Base-by-base conservation (phyloP, 2,888 invertebrate genomes). In the Linyphia triangularis region DNA sequence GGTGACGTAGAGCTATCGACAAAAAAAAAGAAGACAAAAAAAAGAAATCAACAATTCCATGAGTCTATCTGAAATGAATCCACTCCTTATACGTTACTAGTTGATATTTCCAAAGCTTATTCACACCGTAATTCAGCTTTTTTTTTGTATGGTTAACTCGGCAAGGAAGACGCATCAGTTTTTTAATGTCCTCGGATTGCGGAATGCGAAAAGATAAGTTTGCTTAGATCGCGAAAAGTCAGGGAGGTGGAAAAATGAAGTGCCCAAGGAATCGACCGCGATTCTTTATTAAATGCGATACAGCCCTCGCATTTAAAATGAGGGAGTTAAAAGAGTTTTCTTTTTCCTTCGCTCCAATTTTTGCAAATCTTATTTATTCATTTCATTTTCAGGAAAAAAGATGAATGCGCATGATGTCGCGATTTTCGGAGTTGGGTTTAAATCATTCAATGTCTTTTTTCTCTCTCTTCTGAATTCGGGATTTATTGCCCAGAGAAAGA, bases 281-380 rank as follows among this genome's bases (percentile, higher is more conserved):
- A 26, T 37, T 22, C 77, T 61, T 63, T 77, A 81, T 69, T 57
- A 61, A 57, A 69, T 33, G 33, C 69, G 79, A 69, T 69, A 81
- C 59, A 51, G n/a, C 69, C 69, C 59, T 22, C 51, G 37, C 57
- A 61, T 77, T 51, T 77, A 77, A 81, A 65, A 67, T 10, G 75
- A 67, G 22, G 13, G 30, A 51, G 67, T 19, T 30, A 9, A 51
- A 19, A 30, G 43, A 30, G 19, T 57, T 28, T 37, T 40, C 26
- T 26, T 37, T 67, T 59, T 75, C 51, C 19, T 59, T 37, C 61
- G 24, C 30, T 70, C 61, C 77, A 57, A 43, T 79, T 79, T 67
- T 81, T 51, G n/a, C 40, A 24, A 40, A 26, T 57, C 69, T 81
- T 69, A 67, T 59, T 81, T 81, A 81, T 81, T 81, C 81, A 81